Percentiles rank a stretch among this genome's conserved stretches.
phyloP scores from a whole-genome alignment of 2,797 vertebrate species.

The Cyprinodon diabolis region DNA sequence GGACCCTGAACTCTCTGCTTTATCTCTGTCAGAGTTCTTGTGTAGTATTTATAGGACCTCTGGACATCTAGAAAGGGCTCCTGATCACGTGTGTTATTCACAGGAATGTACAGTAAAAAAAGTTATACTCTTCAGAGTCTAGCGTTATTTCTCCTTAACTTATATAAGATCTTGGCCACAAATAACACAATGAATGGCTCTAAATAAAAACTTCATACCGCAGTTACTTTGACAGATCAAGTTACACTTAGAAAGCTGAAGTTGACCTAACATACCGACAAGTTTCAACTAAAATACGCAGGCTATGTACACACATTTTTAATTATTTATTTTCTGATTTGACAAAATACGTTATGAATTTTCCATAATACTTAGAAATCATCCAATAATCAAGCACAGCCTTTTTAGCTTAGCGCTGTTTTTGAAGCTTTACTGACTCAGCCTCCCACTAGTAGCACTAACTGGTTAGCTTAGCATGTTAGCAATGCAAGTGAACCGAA shows the following conservation, averaged over 20 bases:
- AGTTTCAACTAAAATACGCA: slow-evolving; percentile 8
- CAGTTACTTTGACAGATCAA: slow-evolving; percentile 50
- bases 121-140: neutral
- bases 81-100: slow-evolving; percentile 62
- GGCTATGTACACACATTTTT: neutral
- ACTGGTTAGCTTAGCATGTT: slow-evolving; percentile 46
- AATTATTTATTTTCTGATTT: neutral
- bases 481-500: slow-evolving; percentile 6
- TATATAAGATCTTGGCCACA: neutral
- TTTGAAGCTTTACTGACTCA: slow-evolving; percentile 66
- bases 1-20: slow-evolving; percentile 6
- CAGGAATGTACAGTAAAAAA: slow-evolving; percentile 20
- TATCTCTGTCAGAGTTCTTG: slow-evolving; percentile 24
- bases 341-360: neutral
- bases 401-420: slow-evolving; percentile 50
- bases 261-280: slow-evolving; percentile 9
- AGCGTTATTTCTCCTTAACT: neutral
- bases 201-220: neutral
- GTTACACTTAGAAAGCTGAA: slow-evolving; percentile 45
- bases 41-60: slow-evolving; percentile 72
- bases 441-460: slow-evolving; percentile 48
- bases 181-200: neutral
- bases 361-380: neutral
- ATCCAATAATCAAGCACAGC: slow-evolving; percentile 11
- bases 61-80: slow-evolving; percentile 69